These are phyloP conservation scores for Achatina immaculata DNA, from an alignment of 1,140 invertebrate genomes.

Conservation along the genomic window DNA sequence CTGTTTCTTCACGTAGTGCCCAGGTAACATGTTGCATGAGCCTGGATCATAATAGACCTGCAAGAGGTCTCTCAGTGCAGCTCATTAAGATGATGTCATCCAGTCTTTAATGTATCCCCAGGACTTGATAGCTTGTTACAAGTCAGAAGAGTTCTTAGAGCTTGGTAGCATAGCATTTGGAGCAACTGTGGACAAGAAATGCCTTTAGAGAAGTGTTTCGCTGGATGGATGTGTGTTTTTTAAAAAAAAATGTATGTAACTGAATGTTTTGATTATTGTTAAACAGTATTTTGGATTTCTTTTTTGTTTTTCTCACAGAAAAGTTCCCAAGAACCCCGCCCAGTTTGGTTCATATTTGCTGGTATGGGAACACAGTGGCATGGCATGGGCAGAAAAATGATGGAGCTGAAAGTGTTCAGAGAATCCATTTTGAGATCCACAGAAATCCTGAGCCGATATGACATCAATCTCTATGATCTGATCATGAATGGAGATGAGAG, in stretches of 20 bases:
- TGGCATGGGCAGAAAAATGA: constrained; percentile 89
- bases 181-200: too few relatives aligned
- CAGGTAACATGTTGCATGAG: neutral
- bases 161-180: too few relatives aligned
- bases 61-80: too few relatives aligned
- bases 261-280: neutral
- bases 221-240: too few relatives aligned
- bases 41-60: too few relatives aligned
- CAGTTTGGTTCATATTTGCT: constrained; percentile 94
- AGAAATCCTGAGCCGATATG: constrained; percentile 81
- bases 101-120: too few relatives aligned
- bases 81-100: too few relatives aligned
- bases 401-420: constrained; percentile 85
- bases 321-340: constrained; percentile 73
- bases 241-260: too few relatives aligned
- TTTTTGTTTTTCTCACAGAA: constrained; percentile 49
- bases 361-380: constrained; percentile 98
- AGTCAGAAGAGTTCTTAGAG: too few relatives aligned
- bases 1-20: neutral
- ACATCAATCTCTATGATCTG: constrained; percentile 85
- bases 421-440: constrained; percentile 83
- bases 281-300: constrained; percentile 2
- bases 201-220: too few relatives aligned
- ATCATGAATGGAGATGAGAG: constrained; percentile 82
- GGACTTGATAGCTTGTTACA: neutral